Evolutionary conservation across 2,797 vertebrate species (phyloP).

Genomic region (Danio kyathit): DNA sequence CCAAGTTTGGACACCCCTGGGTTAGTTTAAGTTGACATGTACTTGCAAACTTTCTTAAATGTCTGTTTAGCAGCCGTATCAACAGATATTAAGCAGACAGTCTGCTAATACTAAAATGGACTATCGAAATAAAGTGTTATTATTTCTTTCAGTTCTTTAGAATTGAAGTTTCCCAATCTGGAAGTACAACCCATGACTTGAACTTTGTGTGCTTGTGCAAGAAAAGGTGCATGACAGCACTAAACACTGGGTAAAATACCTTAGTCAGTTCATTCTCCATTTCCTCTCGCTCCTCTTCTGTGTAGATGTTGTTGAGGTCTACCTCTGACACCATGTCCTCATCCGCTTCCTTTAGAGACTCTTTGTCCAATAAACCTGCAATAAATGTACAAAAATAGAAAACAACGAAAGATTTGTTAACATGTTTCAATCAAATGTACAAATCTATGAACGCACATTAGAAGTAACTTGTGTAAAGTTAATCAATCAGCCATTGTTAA

Average conservation of each 20-base stretch:
- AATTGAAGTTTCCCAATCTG: too few relatives aligned
- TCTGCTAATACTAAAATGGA: too few relatives aligned
- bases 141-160: too few relatives aligned
- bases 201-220: too few relatives aligned
- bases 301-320: slow-evolving; percentile 82
- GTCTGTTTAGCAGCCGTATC: too few relatives aligned
- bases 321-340: slow-evolving; percentile 86
- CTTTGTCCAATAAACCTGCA: slow-evolving; percentile 90
- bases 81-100: too few relatives aligned
- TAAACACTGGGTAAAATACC: slow-evolving; percentile 73
- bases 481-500: neutral
- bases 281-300: slow-evolving; percentile 93
- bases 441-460: neutral
- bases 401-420: slow-evolving; percentile 39
- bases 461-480: neutral
- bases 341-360: slow-evolving; percentile 85
- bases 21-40: too few relatives aligned
- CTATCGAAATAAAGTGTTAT: too few relatives aligned
- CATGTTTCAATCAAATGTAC: neutral
- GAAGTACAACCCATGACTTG: too few relatives aligned
- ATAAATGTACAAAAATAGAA: slow-evolving; percentile 9
- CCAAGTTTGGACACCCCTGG: too few relatives aligned
- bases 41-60: too few relatives aligned
- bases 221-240: neutral
- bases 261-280: slow-evolving; percentile 87